Percentiles rank a stretch among this genome's conserved stretches.
phyloP scores from a whole-genome alignment of 92 coral and sea anemone species.

The Isaurus tuberculatus region DNA sequence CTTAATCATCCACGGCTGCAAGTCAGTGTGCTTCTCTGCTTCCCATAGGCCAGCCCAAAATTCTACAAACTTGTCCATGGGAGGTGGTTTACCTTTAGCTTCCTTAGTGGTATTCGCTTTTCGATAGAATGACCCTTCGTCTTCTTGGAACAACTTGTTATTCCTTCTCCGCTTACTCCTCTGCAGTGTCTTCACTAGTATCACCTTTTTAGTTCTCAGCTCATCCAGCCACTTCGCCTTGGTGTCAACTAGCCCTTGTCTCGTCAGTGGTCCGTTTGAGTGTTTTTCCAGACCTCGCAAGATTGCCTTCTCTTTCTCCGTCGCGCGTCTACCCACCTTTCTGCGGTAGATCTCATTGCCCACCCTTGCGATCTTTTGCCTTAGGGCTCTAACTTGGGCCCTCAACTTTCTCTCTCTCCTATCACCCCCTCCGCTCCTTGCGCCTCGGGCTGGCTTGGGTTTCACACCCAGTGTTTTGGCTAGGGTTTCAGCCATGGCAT shows the following conservation, averaged over 20 bases:
- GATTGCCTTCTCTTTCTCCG: too few relatives aligned
- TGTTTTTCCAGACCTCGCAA: too few relatives aligned
- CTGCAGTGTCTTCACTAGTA: slow-evolving; percentile 30
- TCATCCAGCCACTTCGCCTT: slow-evolving; percentile 48
- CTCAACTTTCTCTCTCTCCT: too few relatives aligned
- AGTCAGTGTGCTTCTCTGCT: slow-evolving; percentile 38
- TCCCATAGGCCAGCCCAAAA: slow-evolving; percentile 54
- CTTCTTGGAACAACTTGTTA: slow-evolving; percentile 34
- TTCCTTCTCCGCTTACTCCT: slow-evolving; percentile 47
- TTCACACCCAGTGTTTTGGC: too few relatives aligned
- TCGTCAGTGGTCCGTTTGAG: too few relatives aligned
- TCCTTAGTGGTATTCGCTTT: slow-evolving; percentile 40
- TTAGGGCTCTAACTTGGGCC: too few relatives aligned
- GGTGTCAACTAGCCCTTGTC: background rate
- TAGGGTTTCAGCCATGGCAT: too few relatives aligned
- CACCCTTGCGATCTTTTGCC: too few relatives aligned
- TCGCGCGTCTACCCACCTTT: too few relatives aligned
- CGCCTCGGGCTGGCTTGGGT: too few relatives aligned
- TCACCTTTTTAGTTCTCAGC: slow-evolving; percentile 41
- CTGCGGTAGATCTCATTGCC: too few relatives aligned
- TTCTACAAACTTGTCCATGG: slow-evolving; percentile 43
- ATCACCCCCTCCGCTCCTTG: too few relatives aligned
- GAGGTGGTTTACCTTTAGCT: slow-evolving; percentile 38
- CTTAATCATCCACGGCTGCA: slow-evolving; percentile 46
- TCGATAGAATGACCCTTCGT: slow-evolving; percentile 33